Base-by-base conservation (phyloP, 1,140 invertebrate species). In the Penaeus vannamei region DNA sequence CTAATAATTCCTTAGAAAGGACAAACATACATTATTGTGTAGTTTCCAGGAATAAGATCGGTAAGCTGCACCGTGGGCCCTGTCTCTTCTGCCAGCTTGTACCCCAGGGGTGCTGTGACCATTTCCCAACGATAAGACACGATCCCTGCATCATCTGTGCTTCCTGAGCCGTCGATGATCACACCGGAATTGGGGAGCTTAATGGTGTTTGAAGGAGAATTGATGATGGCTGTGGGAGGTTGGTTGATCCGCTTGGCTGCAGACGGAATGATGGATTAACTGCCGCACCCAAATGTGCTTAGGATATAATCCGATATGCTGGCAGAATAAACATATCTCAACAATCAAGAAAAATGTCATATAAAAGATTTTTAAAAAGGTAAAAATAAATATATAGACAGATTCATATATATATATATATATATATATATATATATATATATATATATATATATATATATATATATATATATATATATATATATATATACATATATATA, bases 61-160 rank as follows among this genome's bases (percentile, higher is more conserved):
- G 96, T 23, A 99, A 93, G 91, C 97, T 96, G 32, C 98, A 93
- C 3, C 97, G 97, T n/a, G 96, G 96, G 2, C 95, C 96, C 53
- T 90, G 97, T 96, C 69, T 96, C 94, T 53, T 97, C 93, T 88
- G 95, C 95, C 0, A 96, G 95, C 92, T 97, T 95, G 93, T 97
- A 98, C 66, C 96, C 96, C 91, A 98, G 95, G 0, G 97, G 96
- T 8, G 97, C 97, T 89, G 96, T 96, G 32, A 97, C 96, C 23
- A 98, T 94, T 93, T 99, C 97, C 98, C 98, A 99, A 92, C 97
- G 96, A 95, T 97, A 98, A 17, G 95, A 95, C 91, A 92, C 95
- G 91, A 98, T 97, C 88, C 95, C 95, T 92, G 97, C 96, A 92
- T 98, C 97, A 92, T 97, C 97, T 93, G 94, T 95, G 90, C 95